Conservation (phyloP, 2,113 vertebrate genomes). For the Oplegnathus fasciatus region DNA sequence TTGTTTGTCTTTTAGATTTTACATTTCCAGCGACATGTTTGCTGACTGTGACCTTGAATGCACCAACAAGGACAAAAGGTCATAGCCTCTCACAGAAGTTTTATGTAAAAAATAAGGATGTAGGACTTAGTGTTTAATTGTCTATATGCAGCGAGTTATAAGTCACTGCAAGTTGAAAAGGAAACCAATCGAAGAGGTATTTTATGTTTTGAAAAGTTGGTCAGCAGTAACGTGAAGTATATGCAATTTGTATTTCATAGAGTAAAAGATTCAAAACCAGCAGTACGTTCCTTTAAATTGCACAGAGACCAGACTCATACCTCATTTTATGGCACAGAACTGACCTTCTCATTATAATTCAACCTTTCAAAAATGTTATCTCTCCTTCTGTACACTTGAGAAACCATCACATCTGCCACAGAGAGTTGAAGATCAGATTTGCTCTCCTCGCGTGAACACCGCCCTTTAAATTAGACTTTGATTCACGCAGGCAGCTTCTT, state of each 20-base stretch:
- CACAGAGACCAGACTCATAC: not conserved
- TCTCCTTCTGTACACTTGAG: not conserved
- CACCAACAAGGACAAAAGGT: not conserved
- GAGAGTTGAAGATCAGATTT: not conserved
- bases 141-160: not conserved
- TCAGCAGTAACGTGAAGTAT: not conserved
- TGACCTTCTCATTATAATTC: not conserved
- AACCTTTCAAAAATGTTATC: not conserved
- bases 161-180: not conserved
- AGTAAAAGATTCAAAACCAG: not conserved
- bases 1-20: not conserved
- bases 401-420: not conserved
- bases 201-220: not conserved
- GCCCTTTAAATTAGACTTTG: conserved; percentile 17
- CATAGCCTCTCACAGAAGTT: too few species aligned
- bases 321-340: too few species aligned
- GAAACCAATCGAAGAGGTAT: not conserved
- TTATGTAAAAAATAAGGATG: too few species aligned
- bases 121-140: too few species aligned
- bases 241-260: not conserved
- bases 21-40: not conserved
- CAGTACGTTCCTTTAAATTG: not conserved
- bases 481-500: conserved; percentile 12
- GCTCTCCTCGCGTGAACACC: conserved; percentile 5
- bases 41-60: not conserved